Base-by-base conservation (phyloP, 1,140 invertebrate species). In the Drosophila novamexicana region DNA sequence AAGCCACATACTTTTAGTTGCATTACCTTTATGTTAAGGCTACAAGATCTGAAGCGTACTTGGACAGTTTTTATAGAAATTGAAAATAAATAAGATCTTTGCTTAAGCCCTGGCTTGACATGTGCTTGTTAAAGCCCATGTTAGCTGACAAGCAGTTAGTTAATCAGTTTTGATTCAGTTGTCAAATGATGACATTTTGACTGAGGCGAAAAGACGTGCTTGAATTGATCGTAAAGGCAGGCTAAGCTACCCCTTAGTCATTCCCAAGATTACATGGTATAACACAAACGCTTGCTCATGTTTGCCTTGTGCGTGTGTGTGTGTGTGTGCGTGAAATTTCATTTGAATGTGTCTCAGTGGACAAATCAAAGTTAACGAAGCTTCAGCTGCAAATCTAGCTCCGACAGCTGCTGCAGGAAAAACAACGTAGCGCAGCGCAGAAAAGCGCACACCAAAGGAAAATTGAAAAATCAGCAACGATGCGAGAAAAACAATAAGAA, bases 281-380 rank as follows among this genome's bases (percentile, higher is more conserved):
- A n/a, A 12, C 4, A 29, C 9, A 61, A 45, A n/a, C 10, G 39
- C 45, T 57, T 59, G 40, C 12, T 57, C 45, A 34, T 57, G 42
- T 14, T 57, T 58, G 39, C 14, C 63, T 58, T 58, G 52, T 50
- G 5, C 42, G 29, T 50, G 29, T 36, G 22, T 54, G 56, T 62
- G 52, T 59, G 47, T 36, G 45, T 34, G 52, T 29, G 57, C 70
- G 71, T 54, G 45, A 81, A 76, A 81, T 85, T 81, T 81, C 75
- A 86, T 79, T 81, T 81, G 77, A 86, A 86, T 88, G 82, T 88
- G 71, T 75, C 82, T 88, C 83, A 68, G 79, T 81, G 83, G 82
- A 86, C 82, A 79, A 86, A 88, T 86, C 82, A 88, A 86, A 88
- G 79, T 70, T 79, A 86, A 86, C 83, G 66, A 65, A 70, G 72